Base-by-base conservation (phyloP, 1,140 invertebrate genomes). In the Holcopasites calliopsidis region DNA sequence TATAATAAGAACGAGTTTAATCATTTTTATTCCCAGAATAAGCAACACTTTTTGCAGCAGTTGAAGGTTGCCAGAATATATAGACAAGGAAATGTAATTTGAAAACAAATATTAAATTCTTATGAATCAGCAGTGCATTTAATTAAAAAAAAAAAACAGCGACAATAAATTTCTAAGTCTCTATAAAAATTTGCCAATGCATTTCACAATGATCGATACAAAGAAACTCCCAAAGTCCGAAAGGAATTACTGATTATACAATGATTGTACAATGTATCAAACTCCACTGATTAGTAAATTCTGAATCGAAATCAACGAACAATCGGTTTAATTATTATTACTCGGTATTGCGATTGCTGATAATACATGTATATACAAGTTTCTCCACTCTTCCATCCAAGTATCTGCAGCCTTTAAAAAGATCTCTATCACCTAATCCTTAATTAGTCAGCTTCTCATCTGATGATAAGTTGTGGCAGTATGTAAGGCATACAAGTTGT, bases 401-500 rank as follows among this genome's bases (percentile, higher is more conserved):
- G 71, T 76, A n/a, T 76, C 72, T 62, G 50, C 52, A 49, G 65
- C 65, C 62, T 28, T 79, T 16, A 18, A 49, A 76, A 44, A 58
- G 31, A 42, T 42, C 50, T 18, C 50, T 42, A 80, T 65, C 21
- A 76, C 38, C 23, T 31, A 75, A 54, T 60, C 33, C 38, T 16
- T 23, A 65, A 28, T 82, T 61, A 75, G 49, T 83, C 57, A 62
- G 76, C 74, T 82, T 71, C 81, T 79, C 76, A 66, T 49, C 44
- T 42, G 33, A 52, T 47, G 54, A 66, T 75, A 52, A 79, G 49
- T 68, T 68, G 64, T 83, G 81, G 81, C 81, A 83, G 81, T 83
- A 82, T 68, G 54, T 82, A 83, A 82, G 81, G 80, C 80, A 83
- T 82, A 69, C 70, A 49, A 58, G 80, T 83, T 78, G 62, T 83